A percentile compares a stretch with the other conserved stretches of the same genome.
Evolutionary conservation across 2,888 invertebrate species (phyloP).

Genomic region (Strigamia maritima): DNA sequence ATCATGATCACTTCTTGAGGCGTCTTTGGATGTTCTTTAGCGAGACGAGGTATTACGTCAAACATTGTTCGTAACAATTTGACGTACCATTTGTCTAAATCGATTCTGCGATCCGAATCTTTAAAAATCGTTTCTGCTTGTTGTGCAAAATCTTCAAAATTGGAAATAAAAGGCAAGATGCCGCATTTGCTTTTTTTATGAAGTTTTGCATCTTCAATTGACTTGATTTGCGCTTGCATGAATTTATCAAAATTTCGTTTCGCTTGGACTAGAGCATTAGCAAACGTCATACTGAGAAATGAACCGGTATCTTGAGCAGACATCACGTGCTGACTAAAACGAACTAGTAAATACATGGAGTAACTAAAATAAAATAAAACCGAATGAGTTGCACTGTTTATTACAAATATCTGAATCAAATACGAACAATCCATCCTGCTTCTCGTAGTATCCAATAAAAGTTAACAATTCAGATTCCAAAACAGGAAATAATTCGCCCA

Average conservation of each 20-base stretch:
- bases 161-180: conserved; percentile 80
- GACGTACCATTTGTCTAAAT: conserved; percentile 87
- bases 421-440: conserved; percentile 83
- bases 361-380: conserved; percentile 61
- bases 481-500: conserved; percentile 83
- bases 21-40: conserved; percentile 81
- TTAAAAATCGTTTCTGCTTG: conserved; percentile 84
- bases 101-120: conserved; percentile 78
- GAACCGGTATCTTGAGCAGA: conserved; percentile 81
- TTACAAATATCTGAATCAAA: background rate
- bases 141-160: conserved; percentile 83
- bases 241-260: conserved; percentile 88
- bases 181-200: conserved; percentile 78
- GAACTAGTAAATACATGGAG: conserved; percentile 88
- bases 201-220: conserved; percentile 73
- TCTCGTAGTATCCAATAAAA: conserved; percentile 82
- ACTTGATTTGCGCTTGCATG: conserved; percentile 58
- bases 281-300: conserved; percentile 82
- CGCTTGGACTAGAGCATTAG: conserved; percentile 78
- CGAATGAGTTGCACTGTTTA: background rate
- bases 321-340: conserved; percentile 88
- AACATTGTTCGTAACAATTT: conserved; percentile 78
- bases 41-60: conserved; percentile 73
- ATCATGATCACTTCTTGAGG: conserved; percentile 88
- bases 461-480: conserved; percentile 80